Conservation (phyloP, 23 tunicate genomes). For the Trididemnum nubilum region DNA sequence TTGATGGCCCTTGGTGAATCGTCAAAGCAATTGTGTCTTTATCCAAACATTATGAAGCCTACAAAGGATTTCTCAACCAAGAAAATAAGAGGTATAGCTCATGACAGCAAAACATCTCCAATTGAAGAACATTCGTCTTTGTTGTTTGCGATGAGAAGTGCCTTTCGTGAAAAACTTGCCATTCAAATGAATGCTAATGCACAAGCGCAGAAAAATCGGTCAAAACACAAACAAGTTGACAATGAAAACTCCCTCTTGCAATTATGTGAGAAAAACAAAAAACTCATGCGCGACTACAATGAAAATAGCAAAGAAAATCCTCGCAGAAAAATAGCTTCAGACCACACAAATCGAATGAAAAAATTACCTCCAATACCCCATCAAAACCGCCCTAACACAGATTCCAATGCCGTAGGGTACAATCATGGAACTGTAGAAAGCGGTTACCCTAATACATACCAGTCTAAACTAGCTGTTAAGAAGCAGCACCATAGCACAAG, state of each 20-base stretch:
- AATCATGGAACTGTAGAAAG: background rate
- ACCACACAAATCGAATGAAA: background rate
- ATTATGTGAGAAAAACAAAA: constrained; percentile 56
- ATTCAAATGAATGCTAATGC: background rate
- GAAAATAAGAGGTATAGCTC: background rate
- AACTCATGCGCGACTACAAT: constrained; percentile 37
- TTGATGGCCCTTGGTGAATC: constrained; percentile 27
- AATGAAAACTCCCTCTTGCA: constrained; percentile 51
- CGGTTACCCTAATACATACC: too few relatives aligned
- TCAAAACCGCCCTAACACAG: background rate
- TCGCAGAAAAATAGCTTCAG: background rate
- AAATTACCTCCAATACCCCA: constrained; percentile 12
- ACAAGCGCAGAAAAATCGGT: background rate
- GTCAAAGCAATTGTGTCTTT: background rate
- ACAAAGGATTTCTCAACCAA: background rate
- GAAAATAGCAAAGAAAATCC: constrained; percentile 5
- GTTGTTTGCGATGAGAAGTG: constrained; percentile 25
- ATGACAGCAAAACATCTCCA: background rate
- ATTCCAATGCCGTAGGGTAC: background rate
- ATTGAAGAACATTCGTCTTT: constrained; percentile 11
- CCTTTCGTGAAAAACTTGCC: constrained; percentile 24
- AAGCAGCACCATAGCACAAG: background rate
- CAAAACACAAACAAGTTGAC: constrained; percentile 2
- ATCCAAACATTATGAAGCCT: background rate
- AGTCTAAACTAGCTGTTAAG: background rate